Evolutionary conservation across 2,797 vertebrate genomes (phyloP), one percentile per base, ranked within the genome.

Genomic region (Alectoris magna): DNA sequence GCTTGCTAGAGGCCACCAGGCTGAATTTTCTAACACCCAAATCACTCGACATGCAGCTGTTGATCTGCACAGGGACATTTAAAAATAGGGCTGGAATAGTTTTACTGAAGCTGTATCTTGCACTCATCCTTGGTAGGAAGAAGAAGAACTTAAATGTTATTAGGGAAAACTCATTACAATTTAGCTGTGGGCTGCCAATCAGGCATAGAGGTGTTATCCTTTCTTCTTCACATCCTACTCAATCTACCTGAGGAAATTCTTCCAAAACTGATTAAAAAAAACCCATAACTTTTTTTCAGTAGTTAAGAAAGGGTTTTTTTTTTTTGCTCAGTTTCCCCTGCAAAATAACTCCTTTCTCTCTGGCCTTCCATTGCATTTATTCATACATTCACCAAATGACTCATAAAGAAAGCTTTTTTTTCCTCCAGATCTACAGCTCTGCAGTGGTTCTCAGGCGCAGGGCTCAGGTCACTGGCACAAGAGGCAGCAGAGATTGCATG

Each of bases 101-200:
- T 89, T 79, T 63, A 55, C 46, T 79, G 38, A 72, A 81, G 29
- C 72, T 94, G 2, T 34, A 43, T 39, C 38, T 89, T 85, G 29
- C 12, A 63, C 38, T 59, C n/a, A 41, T 11, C 6, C n/a, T 88
- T 36, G 39, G 23, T 56, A 80, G 58, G 63, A 91, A 89, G 46
- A 36, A 92, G 49, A 93, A 84, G 82, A 89, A 94, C 49, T 74
- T 29, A 84, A 89, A 87, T 0, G 6, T 43, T 90, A 87, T 46
- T 86, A 91, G 86, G 73, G 91, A 91, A 90, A 87, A 14, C 39
- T 88, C 63, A 38, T 85, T 69, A 60, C 43, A 90, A 93, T 27
- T 86, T 56, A 91, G 76, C 80, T 91, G 67, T 4, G 1, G 83
- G 67, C 80, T 88, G 73, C 80, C 81, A 84, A 26, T 79, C 67